Base-by-base conservation (phyloP, 1,140 invertebrate species). In the Sycophila sp. region DNA sequence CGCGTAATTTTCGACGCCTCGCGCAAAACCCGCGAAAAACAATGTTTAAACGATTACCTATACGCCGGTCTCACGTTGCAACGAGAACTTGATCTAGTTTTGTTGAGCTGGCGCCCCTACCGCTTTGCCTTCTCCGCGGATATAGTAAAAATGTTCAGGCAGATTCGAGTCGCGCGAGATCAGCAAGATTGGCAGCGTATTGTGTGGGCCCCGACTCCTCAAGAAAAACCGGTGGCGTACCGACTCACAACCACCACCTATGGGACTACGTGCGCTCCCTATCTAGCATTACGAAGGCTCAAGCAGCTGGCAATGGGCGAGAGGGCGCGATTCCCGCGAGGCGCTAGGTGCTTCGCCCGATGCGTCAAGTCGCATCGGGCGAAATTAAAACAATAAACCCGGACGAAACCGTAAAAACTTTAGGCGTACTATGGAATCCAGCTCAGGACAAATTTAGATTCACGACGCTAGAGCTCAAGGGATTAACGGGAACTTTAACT, bases 241-340 rank as follows among this genome's bases (percentile, higher is more conserved):
- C 69, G 38, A 38, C 42, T 85, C 3, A 70, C 51, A 2, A 84
- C 78, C 1, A 74, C 83, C 7, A 84, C 84, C 0, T 86, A 81
- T 73, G 83, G 85, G 1, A n/a, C n/a, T 13, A 13, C 11, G 4
- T 51, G 47, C 22, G 26, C 47, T 5, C 47, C 47, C 2, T 51
- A 51, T 28, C 47, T 51, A 1, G 47, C 26, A 4, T 24, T 51
- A 15, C 22, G 47, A 10, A 51, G 19, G 2, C 11, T 51, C 1
- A 2, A 17, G 5, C 47, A 51, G 13, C 26, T 28, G 22, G 26
- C 26, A 5, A 3, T 1, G 10, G 47, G 26, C 22, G 22, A 51
- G 11, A 15, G 22, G 11, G 47, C 1, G 2, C 22, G 10, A 2
- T 71, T 45, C 19, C 59, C 47, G n/a, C 28, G 64, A 2, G 59